Conservation (phyloP, 2,113 vertebrate species). For the Gymnorhina tibicen region DNA sequence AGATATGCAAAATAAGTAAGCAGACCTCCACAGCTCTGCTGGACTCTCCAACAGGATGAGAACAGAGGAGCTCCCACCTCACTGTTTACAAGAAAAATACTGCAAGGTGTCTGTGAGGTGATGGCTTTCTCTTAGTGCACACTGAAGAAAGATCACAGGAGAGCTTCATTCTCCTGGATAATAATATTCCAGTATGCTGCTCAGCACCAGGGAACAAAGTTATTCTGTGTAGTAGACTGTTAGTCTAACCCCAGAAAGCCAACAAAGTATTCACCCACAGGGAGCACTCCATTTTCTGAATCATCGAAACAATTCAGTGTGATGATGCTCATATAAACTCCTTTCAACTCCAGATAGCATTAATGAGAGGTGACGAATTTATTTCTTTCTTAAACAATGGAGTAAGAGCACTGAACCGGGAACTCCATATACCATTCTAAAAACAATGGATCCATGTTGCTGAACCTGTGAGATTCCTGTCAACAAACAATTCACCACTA, state of each 20-base stretch:
- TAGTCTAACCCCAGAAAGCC: not conserved
- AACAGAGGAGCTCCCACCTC: not conserved
- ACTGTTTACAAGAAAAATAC: not conserved
- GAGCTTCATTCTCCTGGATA: not conserved
- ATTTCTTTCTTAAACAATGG: not conserved
- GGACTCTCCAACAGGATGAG: not conserved
- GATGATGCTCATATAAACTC: conserved; percentile 29
- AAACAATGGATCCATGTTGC: not conserved
- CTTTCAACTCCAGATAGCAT: conserved; percentile 12
- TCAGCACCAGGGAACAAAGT: not conserved
- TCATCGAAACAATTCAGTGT: not conserved
- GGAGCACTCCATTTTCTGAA: conserved; percentile 2
- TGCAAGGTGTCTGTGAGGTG: not conserved
- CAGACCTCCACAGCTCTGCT: not conserved
- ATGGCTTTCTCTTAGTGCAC: not conserved
- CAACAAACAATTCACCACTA: not conserved
- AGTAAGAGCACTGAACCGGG: not conserved
- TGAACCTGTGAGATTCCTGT: not conserved
- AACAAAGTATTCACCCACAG: not conserved
- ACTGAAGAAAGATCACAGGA: not conserved
- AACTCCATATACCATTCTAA: not conserved
- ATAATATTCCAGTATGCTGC: not conserved
- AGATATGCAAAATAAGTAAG: not conserved
- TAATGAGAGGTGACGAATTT: not conserved
- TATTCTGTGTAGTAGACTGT: not conserved